Percentiles rank a stretch among this genome's conserved stretches.
These are phyloP conservation scores for Abscondita cerata DNA, from an alignment of 2,888 invertebrate species.

Conservation along the genomic window DNA sequence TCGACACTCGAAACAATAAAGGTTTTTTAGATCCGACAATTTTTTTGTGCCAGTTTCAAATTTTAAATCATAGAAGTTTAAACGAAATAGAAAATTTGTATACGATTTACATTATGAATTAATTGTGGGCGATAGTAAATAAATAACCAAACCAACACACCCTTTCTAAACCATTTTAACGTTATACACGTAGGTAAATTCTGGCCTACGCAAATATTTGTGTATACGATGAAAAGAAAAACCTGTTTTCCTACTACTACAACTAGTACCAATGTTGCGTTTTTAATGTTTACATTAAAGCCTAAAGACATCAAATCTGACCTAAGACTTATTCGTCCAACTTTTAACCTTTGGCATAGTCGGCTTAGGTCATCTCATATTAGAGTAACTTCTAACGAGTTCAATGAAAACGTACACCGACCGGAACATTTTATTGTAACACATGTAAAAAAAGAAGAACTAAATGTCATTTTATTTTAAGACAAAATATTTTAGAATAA, in stretches of 20 bases:
- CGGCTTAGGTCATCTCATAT: constrained; percentile 21
- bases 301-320: constrained; percentile 31
- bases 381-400: constrained; percentile 13
- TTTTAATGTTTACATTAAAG: constrained; percentile 12
- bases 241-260: constrained; percentile 13
- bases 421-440: not conserved
- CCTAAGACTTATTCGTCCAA: constrained; percentile 29
- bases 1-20: not conserved
- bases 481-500: too few relatives aligned
- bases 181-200: constrained; percentile 12
- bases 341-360: constrained; percentile 28
- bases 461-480: too few relatives aligned
- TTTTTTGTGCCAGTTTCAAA: not conserved
- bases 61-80: too few relatives aligned
- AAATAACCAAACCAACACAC: constrained; percentile 12
- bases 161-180: constrained; percentile 14
- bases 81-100: too few relatives aligned
- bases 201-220: constrained; percentile 3
- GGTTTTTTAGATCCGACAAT: not conserved
- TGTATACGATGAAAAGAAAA: not conserved
- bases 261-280: constrained; percentile 5
- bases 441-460: too few relatives aligned
- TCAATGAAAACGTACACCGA: constrained; percentile 13
- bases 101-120: too few relatives aligned
- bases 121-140: too few relatives aligned